Conservation (phyloP, 2,888 invertebrate species). For the Oscheius sp. region DNA sequence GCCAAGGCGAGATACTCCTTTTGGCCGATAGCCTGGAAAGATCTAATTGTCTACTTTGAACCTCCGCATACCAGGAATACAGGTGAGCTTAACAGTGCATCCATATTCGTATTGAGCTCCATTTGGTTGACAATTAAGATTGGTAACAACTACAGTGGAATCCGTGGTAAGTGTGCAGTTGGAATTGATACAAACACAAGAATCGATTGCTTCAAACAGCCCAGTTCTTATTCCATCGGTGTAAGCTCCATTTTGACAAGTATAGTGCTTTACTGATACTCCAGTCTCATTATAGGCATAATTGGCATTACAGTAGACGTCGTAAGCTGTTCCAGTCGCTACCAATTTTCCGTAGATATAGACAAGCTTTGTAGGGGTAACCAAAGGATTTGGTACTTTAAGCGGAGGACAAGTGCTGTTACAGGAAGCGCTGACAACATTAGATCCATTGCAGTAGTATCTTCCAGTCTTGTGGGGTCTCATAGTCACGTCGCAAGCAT, state of each 20-base stretch:
- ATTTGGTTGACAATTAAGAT: not conserved
- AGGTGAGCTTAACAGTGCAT: not conserved
- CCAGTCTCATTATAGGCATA: not conserved
- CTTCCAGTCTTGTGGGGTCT: not conserved
- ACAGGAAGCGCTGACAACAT: not conserved
- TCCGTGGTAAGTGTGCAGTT: not conserved
- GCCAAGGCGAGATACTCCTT: not conserved
- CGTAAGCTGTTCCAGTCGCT: not conserved
- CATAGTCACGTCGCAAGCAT: not conserved
- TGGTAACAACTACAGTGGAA: not conserved
- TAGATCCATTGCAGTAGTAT: not conserved
- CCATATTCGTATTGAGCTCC: not conserved
- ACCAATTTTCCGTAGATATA: not conserved
- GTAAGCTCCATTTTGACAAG: not conserved
- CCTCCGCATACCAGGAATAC: not conserved
- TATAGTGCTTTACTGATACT: not conserved
- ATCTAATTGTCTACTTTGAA: not conserved
- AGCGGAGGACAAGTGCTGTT: not conserved
- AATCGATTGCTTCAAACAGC: not conserved
- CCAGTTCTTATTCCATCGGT: not conserved
- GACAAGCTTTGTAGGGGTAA: not conserved
- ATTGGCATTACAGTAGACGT: not conserved
- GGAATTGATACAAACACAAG: not conserved
- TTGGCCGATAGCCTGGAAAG: not conserved
- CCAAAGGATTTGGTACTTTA: not conserved